Conservation (phyloP, 2,888 invertebrate genomes). For the Germaria angustata region DNA sequence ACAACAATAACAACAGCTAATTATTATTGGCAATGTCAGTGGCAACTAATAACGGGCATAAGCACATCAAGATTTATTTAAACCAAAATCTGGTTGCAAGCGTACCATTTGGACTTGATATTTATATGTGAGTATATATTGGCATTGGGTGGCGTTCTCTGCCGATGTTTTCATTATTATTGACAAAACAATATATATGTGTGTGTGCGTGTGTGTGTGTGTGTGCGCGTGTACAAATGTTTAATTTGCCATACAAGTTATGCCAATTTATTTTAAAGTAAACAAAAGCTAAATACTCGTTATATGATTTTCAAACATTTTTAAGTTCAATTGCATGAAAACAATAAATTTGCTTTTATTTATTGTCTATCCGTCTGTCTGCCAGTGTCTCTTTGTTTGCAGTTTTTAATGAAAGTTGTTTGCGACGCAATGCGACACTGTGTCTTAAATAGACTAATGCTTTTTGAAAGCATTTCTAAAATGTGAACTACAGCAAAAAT, state of each 20-base stretch:
- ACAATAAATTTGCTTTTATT: slow-evolving; percentile 41
- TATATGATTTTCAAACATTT: slow-evolving; percentile 25
- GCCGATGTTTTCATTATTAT: slow-evolving; percentile 25
- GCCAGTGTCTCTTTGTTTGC: background rate
- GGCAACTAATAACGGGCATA: slow-evolving; percentile 48
- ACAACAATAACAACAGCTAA: background rate
- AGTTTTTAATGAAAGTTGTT: slow-evolving; percentile 63
- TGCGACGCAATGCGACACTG: slow-evolving; percentile 59
- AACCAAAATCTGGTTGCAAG: slow-evolving; percentile 33
- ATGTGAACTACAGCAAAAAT: background rate
- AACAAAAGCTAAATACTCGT: background rate
- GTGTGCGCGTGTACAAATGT: background rate
- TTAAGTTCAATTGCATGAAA: slow-evolving; percentile 53
- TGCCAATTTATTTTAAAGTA: slow-evolving; percentile 39
- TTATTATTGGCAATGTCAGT: slow-evolving; percentile 64
- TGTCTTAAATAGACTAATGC: slow-evolving; percentile 56
- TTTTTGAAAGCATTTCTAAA: slow-evolving; percentile 17
- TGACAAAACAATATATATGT: slow-evolving; percentile 7
- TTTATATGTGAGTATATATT: background rate
- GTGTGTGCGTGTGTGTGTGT: background rate
- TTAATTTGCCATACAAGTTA: slow-evolving; percentile 13
- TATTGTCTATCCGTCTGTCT: background rate
- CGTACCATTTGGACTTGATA: background rate
- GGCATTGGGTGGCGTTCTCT: slow-evolving; percentile 39
- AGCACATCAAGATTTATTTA: slow-evolving; percentile 30